phyloP scores from a whole-genome alignment of 1,140 invertebrate species.

The Tyrophagus putrescentiae region DNA sequence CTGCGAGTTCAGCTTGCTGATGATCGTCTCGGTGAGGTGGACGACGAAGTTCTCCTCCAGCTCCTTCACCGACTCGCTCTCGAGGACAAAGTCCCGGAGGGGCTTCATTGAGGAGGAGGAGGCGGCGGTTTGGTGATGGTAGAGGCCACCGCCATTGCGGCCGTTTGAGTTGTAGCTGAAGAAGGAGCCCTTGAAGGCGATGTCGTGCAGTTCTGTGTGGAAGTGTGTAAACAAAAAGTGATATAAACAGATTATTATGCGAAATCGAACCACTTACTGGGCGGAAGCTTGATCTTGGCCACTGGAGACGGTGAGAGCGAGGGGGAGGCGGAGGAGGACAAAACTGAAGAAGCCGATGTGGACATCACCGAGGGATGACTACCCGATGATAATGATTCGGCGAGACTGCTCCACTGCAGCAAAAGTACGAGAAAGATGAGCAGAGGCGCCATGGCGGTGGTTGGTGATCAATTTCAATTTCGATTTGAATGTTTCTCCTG shows the following conservation, averaged over 20 bases:
- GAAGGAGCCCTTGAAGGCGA: conserved; percentile 6
- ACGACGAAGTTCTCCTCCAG: conserved; percentile 20
- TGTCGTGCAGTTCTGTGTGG: background rate
- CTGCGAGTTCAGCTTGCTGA: conserved; percentile 1
- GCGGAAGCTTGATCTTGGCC: background rate
- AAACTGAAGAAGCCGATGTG: no score
- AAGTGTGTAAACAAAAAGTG: background rate
- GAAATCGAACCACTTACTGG: background rate
- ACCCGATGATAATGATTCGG: no score
- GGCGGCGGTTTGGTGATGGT: background rate
- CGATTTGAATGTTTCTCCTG: no score
- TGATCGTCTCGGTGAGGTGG: conserved; percentile 18
- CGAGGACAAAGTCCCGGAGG: conserved; percentile 2
- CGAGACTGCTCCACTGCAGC: no score
- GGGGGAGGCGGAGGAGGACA: no score
- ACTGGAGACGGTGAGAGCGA: no score
- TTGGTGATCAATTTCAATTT: no score
- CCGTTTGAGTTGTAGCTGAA: background rate
- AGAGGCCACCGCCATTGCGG: background rate
- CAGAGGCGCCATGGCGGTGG: no score
- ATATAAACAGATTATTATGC: background rate
- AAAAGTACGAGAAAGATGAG: no score
- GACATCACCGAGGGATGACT: no score
- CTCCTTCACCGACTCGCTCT: background rate
- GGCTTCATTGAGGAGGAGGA: conserved; percentile 9